Conservation (phyloP, 2,113 vertebrate species). For the Heteronetta atricapilla region DNA sequence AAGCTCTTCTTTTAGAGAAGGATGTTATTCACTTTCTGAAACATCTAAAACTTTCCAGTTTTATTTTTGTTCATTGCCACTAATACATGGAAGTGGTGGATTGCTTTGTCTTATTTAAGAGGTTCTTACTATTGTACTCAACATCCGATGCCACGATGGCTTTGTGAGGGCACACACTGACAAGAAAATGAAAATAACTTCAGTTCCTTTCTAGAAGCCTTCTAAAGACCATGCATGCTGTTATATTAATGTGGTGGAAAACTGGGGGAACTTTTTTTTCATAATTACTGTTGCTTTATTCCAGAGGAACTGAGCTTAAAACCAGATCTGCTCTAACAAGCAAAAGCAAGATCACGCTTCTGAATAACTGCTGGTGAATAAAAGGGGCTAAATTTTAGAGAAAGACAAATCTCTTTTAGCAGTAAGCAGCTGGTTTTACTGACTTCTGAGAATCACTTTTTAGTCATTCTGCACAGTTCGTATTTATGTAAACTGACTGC, state of each 20-base stretch:
- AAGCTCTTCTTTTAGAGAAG: neutral
- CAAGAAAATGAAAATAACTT: neutral
- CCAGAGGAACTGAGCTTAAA: slow-evolving; percentile 13
- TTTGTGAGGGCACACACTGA: neutral
- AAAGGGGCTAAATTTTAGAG: slow-evolving; percentile 15
- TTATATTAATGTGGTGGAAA: neutral
- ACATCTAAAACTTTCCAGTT: neutral
- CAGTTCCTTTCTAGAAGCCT: neutral
- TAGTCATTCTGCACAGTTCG: neutral
- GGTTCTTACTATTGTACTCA: neutral
- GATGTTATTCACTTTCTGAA: neutral
- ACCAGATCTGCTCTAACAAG: slow-evolving; percentile 16
- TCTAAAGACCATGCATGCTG: neutral
- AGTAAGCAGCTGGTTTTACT: slow-evolving; percentile 7
- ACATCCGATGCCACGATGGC: neutral
- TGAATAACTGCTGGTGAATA: neutral
- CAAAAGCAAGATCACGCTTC: neutral
- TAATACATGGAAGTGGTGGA: neutral
- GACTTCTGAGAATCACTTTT: neutral
- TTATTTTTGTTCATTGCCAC: neutral
- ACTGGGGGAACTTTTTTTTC: neutral
- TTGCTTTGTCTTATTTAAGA: neutral
- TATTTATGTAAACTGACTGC: neutral
- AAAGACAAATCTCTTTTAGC: slow-evolving; percentile 22
- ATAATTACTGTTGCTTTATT: slow-evolving; percentile 21